Conservation (phyloP, 2,113 vertebrate species). For the Limnothrissa miodon region DNA sequence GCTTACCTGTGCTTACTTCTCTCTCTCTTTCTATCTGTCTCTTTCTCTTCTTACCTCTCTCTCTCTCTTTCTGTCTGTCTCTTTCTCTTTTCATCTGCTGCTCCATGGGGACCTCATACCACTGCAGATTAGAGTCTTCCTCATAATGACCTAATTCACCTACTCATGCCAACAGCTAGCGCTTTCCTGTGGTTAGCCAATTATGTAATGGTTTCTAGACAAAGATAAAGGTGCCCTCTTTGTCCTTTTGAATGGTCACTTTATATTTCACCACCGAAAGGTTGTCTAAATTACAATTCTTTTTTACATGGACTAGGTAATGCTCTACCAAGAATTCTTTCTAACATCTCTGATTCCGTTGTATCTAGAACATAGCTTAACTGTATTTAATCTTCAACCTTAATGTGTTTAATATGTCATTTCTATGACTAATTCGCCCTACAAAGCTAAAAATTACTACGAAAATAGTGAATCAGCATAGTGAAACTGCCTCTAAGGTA, state of each 20-base stretch:
- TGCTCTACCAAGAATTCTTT: background rate
- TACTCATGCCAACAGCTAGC: background rate
- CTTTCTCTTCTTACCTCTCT: background rate
- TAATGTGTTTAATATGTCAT: background rate
- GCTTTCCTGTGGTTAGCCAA: background rate
- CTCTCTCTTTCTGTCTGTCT: background rate
- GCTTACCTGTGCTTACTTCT: background rate
- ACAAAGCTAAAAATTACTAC: too few relatives aligned
- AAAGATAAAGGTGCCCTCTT: too few relatives aligned
- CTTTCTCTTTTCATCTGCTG: background rate
- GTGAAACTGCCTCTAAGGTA: too few relatives aligned
- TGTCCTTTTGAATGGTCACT: too few relatives aligned
- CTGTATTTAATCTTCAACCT: background rate
- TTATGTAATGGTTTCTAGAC: background rate
- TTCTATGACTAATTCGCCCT: background rate
- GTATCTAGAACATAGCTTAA: background rate
- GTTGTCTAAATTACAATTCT: too few relatives aligned
- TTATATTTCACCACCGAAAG: too few relatives aligned
- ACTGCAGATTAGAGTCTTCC: background rate
- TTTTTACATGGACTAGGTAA: background rate
- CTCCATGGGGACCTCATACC: background rate
- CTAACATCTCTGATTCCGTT: background rate
- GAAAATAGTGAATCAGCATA: too few relatives aligned
- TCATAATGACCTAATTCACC: background rate
- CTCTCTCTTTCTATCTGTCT: conserved; percentile 6